Percentiles rank a stretch among this genome's conserved stretches.
phyloP scores from a whole-genome alignment of 1,140 invertebrate genomes.

The Colletes latitarsis region DNA sequence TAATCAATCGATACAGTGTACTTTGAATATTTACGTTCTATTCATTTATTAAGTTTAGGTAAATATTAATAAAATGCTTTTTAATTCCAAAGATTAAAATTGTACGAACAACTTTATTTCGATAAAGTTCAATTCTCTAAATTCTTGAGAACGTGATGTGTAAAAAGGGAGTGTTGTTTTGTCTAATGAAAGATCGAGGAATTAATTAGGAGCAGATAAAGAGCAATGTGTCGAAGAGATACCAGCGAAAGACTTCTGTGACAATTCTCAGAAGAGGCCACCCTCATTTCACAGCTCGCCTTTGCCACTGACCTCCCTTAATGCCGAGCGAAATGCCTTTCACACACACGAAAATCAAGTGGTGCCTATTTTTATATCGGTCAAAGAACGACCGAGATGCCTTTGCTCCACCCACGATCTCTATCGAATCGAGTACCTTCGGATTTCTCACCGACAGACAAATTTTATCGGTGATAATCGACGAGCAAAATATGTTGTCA shows the following conservation, averaged over 20 bases:
- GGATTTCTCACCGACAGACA: background rate
- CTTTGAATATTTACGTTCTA: background rate
- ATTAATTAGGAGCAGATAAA: constrained; percentile 2
- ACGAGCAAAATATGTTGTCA: background rate
- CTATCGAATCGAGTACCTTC: background rate
- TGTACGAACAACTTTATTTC: no score
- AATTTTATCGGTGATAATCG: background rate
- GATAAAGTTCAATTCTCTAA: no score
- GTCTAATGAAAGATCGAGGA: background rate
- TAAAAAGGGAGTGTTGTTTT: background rate
- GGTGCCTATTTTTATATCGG: constrained; percentile 35
- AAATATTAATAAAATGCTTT: no score
- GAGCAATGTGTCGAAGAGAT: background rate
- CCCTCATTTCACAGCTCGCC: constrained; percentile 26
- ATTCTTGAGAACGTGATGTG: no score
- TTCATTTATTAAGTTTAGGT: no score
- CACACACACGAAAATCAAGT: constrained; percentile 38
- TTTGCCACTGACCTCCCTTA: constrained; percentile 57
- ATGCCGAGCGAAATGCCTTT: constrained; percentile 34
- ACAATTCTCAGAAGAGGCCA: constrained; percentile 37
- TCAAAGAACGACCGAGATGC: constrained; percentile 36
- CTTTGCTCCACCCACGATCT: constrained; percentile 3
- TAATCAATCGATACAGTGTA: constrained; percentile 10
- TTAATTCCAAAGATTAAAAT: no score
- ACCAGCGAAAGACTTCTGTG: constrained; percentile 13